phyloP scores from a whole-genome alignment of 2,113 vertebrate genomes.

The Nestor notabilis region DNA sequence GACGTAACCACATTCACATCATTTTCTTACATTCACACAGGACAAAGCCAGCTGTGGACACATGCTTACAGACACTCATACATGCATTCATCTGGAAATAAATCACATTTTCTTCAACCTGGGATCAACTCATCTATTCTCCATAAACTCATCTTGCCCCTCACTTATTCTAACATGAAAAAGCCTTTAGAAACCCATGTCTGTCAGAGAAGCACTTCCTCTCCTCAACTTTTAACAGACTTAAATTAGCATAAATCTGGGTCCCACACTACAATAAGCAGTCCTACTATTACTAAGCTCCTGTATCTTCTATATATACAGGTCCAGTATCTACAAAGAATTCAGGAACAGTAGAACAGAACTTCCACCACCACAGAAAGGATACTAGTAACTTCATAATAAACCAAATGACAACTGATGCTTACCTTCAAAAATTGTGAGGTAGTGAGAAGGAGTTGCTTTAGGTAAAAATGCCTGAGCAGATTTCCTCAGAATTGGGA shows the following conservation, averaged over 20 bases:
- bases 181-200: not conserved
- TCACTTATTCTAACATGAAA: not conserved
- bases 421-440: not conserved
- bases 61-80: not conserved
- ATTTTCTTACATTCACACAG: not conserved
- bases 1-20: not conserved
- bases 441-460: not conserved
- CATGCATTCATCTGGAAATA: not conserved
- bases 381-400: not conserved
- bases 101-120: not conserved
- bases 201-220: not conserved
- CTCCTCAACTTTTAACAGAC: not conserved
- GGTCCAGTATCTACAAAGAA: not conserved
- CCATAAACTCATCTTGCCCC: not conserved
- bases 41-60: not conserved
- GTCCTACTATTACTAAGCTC: not conserved
- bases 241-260: not conserved
- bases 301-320: not conserved
- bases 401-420: not conserved
- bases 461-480: not conserved
- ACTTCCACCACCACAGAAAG: not conserved
- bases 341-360: not conserved
- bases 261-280: not conserved
- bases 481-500: not conserved
- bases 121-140: not conserved